Evolutionary conservation across 2,113 vertebrate genomes (phyloP), one percentile per base, ranked within the genome.

Genomic region (Scomber colias): DNA sequence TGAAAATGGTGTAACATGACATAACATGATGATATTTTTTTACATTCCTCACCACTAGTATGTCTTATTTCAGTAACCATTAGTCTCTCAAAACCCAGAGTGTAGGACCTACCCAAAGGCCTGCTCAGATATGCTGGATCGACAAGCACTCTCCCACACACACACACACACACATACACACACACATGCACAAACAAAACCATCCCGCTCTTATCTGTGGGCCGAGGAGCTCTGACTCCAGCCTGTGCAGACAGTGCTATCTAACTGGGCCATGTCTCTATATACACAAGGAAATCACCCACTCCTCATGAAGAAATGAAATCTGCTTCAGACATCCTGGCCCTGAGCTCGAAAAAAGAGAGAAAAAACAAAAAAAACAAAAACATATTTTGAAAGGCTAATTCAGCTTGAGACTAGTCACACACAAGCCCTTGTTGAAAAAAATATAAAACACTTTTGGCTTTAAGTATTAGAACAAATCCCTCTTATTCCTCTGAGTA

Each of bases 161-260:
- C 61, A 61, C 54, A 61, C 54, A 24, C 82, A 82, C 70, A 82
- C n/a, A 64, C 57, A 40, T 24, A 63, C 61, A 63, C 30, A 65
- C 78, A 54, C 71, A 62, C 61, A 69, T 11, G 59, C 59, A 74
- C 53, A 49, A 86, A 88, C 77, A 87, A 86, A 82, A 83, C 73
- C 13, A 45, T 84, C 91, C 77, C 55, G 90, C 90, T 94, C 92
- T 95, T 96, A 96, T 96, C 95, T 92, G 83, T 84, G 86, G n/a
- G 3, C 90, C 75, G 81, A 93, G 93, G 93, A 95, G 90, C 91
- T 89, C 91, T 93, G 94, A 94, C 93, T 94, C 87, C 86, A 91
- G 77, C 85, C 81, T 89, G 91, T 91, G 93, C 92, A 90, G 93
- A 96, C 93, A 90, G 90, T 79, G 87, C 83, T 87, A 87, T 90